Base-by-base conservation (phyloP, 2,113 vertebrate species). In the Nipponia nippon region DNA sequence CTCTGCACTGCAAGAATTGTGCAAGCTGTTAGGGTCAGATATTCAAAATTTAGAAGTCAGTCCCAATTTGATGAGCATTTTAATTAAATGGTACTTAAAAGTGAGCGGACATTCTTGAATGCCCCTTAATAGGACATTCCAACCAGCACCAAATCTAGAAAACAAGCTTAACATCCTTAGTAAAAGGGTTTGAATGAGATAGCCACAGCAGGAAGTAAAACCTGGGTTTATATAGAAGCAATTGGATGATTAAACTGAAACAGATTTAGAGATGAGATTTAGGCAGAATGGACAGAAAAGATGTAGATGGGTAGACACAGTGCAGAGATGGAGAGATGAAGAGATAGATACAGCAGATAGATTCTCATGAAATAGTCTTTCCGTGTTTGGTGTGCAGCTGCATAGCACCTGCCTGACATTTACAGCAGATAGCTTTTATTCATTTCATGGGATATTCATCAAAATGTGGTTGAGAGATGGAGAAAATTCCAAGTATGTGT, bases 401-500 rank as follows among this genome's bases (percentile, higher is more conserved):
- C 97, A 81, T 85, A 95, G 96, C 97, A 97, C 97, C 98, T 97
- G 95, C 97, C 91, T 91, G 95, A 97, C 97, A 95, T 97, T 97
- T 96, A 94, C 95, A 98, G 97, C 97, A 97, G 97, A 98, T 97
- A 92, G 94, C 97, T 97, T 97, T 98, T 96, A 97, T 97, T 96
- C 97, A 95, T 97, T 97, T 97, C 97, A 97, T 94, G 97, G 97
- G 97, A 98, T 95, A 98, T 97, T 96, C 97, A 97, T 97, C 97
- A 95, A 97, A 97, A 96, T 96, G 97, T 95, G 95, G 95, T 93
- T 95, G 95, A 93, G 93, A 97, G 97, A 97, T 97, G 96, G 95
- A 97, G 97, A 97, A 97, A 97, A 98, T 97, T 98, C 97, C 98
- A 98, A 98, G 97, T 97, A 97, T 97, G 95, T 97, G 97, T 97